These are phyloP conservation scores for Anagrus nilaparvatae DNA, from an alignment of 1,140 invertebrate genomes.

Conservation along the genomic window DNA sequence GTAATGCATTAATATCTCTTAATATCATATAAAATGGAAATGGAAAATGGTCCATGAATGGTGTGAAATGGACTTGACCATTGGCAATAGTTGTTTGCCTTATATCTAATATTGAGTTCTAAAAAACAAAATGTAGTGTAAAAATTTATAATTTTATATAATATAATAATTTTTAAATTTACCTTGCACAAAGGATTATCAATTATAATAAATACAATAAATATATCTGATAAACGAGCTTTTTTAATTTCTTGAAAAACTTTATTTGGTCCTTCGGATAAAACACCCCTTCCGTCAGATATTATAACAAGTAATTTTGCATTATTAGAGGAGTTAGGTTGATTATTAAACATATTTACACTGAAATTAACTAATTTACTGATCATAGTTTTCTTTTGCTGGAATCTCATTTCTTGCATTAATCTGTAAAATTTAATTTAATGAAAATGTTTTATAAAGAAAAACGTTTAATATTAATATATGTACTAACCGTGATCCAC, in stretches of 20 bases:
- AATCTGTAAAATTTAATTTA: constrained; percentile 36
- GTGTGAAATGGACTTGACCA: too few relatives aligned
- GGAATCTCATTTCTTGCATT: constrained; percentile 67
- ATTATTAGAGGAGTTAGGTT: constrained; percentile 44
- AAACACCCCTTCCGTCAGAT: constrained; percentile 88
- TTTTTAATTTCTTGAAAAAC: constrained; percentile 70
- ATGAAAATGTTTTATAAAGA: constrained; percentile 5
- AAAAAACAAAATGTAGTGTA: constrained; percentile 18
- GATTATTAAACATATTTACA: constrained; percentile 57
- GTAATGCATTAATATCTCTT: constrained; percentile 76
- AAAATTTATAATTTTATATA: constrained; percentile 5
- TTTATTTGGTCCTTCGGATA: constrained; percentile 73
- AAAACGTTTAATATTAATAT: not conserved
- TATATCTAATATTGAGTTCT: constrained; percentile 90
- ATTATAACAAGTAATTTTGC: constrained; percentile 87
- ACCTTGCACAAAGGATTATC: constrained; percentile 89
- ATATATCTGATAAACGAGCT: constrained; percentile 72
- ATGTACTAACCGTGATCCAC: constrained; percentile 54
- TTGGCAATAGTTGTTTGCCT: constrained; percentile 59
- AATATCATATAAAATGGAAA: constrained; percentile 98
- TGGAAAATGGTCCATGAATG: constrained; percentile 91
- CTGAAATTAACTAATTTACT: constrained; percentile 70
- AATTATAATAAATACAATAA: constrained; percentile 90
- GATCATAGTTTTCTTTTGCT: constrained; percentile 71
- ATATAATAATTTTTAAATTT: too few relatives aligned